Conservation (phyloP, 1,140 invertebrate species). For the Orius insidiosus region DNA sequence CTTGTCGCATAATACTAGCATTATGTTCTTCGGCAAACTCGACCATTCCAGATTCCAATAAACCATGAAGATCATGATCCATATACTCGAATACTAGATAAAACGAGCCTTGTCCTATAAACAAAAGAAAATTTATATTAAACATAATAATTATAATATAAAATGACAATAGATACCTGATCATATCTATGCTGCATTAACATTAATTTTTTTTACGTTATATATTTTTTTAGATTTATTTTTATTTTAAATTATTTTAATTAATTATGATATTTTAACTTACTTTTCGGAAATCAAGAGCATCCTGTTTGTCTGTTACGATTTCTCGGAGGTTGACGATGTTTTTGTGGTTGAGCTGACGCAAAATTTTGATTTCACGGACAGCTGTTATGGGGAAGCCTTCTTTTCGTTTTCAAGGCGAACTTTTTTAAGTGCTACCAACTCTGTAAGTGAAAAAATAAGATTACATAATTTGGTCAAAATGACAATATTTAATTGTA, state of each 20-base stretch:
- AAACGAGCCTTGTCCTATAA: slow-evolving; percentile 81
- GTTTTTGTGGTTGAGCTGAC: slow-evolving; percentile 93
- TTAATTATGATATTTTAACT: slow-evolving; percentile 12
- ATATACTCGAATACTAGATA: slow-evolving; percentile 99
- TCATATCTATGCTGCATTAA: slow-evolving; percentile 10
- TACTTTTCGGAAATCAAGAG: slow-evolving; percentile 87
- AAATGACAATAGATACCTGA: slow-evolving; percentile 5
- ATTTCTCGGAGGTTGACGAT: slow-evolving; percentile 97
- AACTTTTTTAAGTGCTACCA: slow-evolving; percentile 96
- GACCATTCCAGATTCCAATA: slow-evolving; percentile 92
- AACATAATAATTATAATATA: neutral
- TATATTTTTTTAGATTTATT: too few relatives aligned
- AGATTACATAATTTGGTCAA: too few relatives aligned
- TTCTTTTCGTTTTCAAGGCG: slow-evolving; percentile 98
- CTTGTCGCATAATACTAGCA: slow-evolving; percentile 93
- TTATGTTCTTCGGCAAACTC: slow-evolving; percentile 90
- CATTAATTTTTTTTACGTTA: neutral
- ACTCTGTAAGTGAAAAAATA: slow-evolving; percentile 35
- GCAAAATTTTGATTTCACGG: slow-evolving; percentile 94
- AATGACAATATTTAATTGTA: too few relatives aligned
- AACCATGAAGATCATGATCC: slow-evolving; percentile 98
- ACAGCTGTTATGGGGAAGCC: slow-evolving; percentile 99
- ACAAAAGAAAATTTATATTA: neutral
- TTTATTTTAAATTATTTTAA: neutral
- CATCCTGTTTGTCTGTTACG: slow-evolving; percentile 96